These are phyloP conservation scores for Microctonus aethiopoides DNA, from an alignment of 2,888 invertebrate genomes.

Conservation along the genomic window DNA sequence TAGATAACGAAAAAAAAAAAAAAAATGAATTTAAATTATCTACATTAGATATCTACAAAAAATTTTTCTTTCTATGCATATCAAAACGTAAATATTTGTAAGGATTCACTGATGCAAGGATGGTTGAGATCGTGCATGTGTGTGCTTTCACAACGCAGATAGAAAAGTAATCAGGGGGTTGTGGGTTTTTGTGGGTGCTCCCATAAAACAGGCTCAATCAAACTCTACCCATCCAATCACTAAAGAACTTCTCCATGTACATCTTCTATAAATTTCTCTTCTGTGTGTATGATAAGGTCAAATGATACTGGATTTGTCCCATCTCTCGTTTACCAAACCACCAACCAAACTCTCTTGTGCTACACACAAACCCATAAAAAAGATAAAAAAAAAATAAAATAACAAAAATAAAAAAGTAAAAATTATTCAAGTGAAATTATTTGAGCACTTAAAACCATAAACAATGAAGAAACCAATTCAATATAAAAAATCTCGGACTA, in stretches of 20 bases:
- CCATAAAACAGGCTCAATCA: conserved; percentile 58
- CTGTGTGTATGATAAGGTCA: not conserved
- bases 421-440: not conserved
- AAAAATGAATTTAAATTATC: not conserved
- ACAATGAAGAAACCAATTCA: not conserved
- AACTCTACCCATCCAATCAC: conserved; percentile 31
- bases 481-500: not conserved
- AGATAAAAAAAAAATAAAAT: not conserved
- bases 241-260: not conserved
- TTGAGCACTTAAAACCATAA: not conserved
- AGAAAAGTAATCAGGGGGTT: conserved; percentile 54
- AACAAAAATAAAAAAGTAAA: not conserved
- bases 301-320: not conserved
- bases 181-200: conserved; percentile 51
- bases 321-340: not conserved
- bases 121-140: not conserved
- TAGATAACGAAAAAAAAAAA: not conserved
- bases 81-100: not conserved
- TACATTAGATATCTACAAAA: not conserved
- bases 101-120: not conserved
- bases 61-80: not conserved
- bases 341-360: not conserved
- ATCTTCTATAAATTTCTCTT: not conserved
- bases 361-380: not conserved
- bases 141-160: conserved; percentile 43